Evolutionary conservation across 1,140 invertebrate genomes (phyloP).

Genomic region (Drosophila tropicalis): DNA sequence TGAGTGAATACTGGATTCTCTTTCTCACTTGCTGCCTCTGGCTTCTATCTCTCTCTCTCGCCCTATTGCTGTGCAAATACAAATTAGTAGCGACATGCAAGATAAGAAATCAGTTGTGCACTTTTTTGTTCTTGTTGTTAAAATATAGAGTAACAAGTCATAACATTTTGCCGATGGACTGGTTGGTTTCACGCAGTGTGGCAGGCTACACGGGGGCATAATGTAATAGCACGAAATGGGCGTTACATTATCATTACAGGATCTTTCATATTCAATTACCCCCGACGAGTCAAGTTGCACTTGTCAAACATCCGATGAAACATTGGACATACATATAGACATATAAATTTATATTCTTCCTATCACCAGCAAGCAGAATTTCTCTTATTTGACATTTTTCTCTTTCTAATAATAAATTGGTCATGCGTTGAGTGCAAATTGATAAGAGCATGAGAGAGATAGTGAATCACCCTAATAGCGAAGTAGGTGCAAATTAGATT

Average conservation of each 20-base stretch:
- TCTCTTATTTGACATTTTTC: background rate
- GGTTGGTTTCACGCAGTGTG: background rate
- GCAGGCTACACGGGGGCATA: conserved; percentile 6
- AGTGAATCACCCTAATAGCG: background rate
- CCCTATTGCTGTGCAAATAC: conserved; percentile 45
- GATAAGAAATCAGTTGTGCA: conserved; percentile 63
- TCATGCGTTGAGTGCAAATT: background rate
- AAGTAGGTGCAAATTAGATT: conserved; percentile 31
- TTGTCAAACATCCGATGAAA: conserved; percentile 17
- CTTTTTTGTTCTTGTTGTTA: conserved; percentile 26
- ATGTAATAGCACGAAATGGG: conserved; percentile 27
- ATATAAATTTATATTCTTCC: conserved; percentile 6
- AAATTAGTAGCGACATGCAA: conserved; percentile 72
- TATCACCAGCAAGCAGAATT: background rate
- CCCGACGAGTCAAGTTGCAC: conserved; percentile 29
- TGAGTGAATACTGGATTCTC: conserved; percentile 18
- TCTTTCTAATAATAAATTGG: conserved; percentile 3
- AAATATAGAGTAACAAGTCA: conserved; percentile 43
- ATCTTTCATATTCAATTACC: conserved; percentile 66
- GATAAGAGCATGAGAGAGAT: conserved; percentile 18
- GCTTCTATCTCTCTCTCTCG: conserved; percentile 17
- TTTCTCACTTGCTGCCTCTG: conserved; percentile 11
- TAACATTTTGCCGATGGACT: conserved; percentile 43
- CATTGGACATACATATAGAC: conserved; percentile 2
- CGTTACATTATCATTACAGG: conserved; percentile 44